A percentile compares a stretch with the other conserved stretches of the same genome.
Conservation (phyloP, 2,797 vertebrate species). For the Acrocephalus scirpaceus region DNA sequence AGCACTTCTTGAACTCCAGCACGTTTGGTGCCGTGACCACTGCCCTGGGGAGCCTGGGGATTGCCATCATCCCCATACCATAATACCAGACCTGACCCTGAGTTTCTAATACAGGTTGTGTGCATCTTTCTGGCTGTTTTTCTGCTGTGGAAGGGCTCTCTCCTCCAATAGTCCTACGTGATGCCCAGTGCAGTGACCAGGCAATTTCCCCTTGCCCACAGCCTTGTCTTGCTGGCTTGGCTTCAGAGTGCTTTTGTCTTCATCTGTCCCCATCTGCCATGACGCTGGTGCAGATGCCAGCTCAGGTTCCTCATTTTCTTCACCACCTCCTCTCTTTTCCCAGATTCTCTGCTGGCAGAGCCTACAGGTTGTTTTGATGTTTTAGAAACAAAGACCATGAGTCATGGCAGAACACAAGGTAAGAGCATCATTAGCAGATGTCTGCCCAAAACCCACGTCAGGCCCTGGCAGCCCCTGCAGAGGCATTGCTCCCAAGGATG, state of each 20-base stretch:
- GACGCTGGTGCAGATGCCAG: background rate
- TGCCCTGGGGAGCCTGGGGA: background rate
- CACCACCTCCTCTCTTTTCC: background rate
- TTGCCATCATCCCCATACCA: background rate
- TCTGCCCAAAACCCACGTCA: background rate
- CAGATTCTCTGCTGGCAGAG: background rate
- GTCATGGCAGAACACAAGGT: background rate
- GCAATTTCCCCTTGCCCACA: background rate
- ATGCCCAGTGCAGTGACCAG: background rate
- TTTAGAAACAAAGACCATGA: background rate
- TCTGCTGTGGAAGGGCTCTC: background rate
- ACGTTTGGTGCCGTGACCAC: fast-evolving
- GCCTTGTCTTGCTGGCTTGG: background rate
- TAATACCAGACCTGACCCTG: background rate
- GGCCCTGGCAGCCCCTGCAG: background rate
- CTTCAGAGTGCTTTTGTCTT: background rate
- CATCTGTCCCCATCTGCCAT: background rate
- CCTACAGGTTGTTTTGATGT: background rate
- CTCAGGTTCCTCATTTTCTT: background rate
- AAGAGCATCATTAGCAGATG: background rate
- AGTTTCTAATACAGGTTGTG: background rate
- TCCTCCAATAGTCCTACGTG: background rate
- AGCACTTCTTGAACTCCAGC: background rate
- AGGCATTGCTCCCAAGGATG: background rate
- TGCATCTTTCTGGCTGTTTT: background rate